Evolutionary conservation across 2,113 vertebrate genomes (phyloP), one percentile per base, ranked within the genome.

Genomic region (Amphiprion percula): DNA sequence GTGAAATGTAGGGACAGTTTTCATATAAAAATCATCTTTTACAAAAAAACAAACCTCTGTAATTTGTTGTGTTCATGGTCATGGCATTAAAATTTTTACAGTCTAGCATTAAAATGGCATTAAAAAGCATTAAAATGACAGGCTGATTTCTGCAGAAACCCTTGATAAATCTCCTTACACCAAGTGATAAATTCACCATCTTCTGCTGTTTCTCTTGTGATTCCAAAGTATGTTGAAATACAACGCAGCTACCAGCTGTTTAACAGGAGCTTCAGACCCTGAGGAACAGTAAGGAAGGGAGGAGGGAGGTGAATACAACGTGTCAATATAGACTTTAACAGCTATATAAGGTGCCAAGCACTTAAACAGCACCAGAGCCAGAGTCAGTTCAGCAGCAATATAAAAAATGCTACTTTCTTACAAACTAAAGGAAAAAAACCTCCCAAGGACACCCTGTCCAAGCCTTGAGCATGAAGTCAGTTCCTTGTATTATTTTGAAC

Each of bases 401-500:
- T 26, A 26, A 26, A 59, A 30, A 33, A 16, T 64, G 16, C 24
- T 11, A 63, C n/a, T 56, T 80, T 72, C 49, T 78, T 11, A 47
- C 61, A 55, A 54, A 9, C 16, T 39, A 74, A 56, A 82, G 86
- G 87, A 88, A 88, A 77, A 33, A 54, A 24, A 17, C 71, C 77
- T 72, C 87, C 68, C 76, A 60, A 54, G 37, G 41, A 52, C 33
- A n/a, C 49, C 37, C 21, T 66, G 23, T 49, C 50, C 59, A 59
- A 44, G 4, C 60, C 60, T 50, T 39, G 2, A 53, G 23, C 9
- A 55, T 73, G 66, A 75, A 7, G 69, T 84, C 41, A 82, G 41
- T 87, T 86, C 80, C 79, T 77, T 65, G 44, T 26, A 67, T 87
- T 83, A 75, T 84, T 62, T 46, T 52, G 26, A 73, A 68, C 23